Conservation (phyloP, 2,113 vertebrate species). For the Scatophagus argus region DNA sequence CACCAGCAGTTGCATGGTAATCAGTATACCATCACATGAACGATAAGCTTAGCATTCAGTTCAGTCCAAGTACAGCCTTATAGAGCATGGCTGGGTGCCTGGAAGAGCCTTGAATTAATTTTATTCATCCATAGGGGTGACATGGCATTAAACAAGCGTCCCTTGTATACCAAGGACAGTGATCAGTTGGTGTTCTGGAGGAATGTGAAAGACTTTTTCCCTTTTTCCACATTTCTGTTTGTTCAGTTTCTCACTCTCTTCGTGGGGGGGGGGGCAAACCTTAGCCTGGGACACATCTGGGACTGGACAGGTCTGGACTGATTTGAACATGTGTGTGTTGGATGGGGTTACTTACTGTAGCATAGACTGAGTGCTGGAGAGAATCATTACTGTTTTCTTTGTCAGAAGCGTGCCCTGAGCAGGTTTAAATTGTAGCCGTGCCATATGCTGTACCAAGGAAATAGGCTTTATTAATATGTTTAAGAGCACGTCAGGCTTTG, state of each 20-base stretch:
- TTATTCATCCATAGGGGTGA: conserved; percentile 17
- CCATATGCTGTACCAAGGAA: conserved; percentile 72
- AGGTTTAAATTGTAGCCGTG: conserved; percentile 73
- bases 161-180: conserved; percentile 20
- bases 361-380: conserved; percentile 56
- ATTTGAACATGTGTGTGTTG: conserved; percentile 34
- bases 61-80: background rate
- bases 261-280: conserved; percentile 34
- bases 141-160: conserved; percentile 7
- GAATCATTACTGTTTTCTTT: conserved; percentile 74
- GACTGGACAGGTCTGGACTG: conserved; percentile 9
- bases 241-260: conserved; percentile 48
- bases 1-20: background rate
- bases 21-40: no score
- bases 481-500: conserved; percentile 59
- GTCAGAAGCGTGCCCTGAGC: conserved; percentile 69
- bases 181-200: conserved; percentile 22
- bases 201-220: conserved; percentile 45
- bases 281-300: conserved; percentile 58
- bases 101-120: conserved; percentile 13
- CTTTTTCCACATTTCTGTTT: conserved; percentile 51
- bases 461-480: conserved; percentile 78
- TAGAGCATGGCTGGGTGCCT: background rate
- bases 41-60: background rate
- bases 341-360: conserved; percentile 25